Evolutionary conservation across 2,113 vertebrate species (phyloP), one percentile per base, ranked within the genome.

Genomic region (Alligator mississippiensis): DNA sequence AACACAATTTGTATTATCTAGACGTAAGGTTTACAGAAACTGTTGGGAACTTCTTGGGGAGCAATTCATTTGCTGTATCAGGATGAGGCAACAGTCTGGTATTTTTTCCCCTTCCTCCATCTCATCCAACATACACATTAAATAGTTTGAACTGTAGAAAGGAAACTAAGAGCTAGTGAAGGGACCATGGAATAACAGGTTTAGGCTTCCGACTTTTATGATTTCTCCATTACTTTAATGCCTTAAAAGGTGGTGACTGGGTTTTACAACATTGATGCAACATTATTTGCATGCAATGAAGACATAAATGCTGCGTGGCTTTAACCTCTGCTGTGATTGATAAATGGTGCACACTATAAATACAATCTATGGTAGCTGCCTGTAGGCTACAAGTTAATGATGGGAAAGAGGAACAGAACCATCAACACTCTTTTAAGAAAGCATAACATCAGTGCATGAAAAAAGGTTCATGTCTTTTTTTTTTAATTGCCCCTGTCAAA

Each of bases 151-250:
- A 9, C 47, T 47, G 47, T 47, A 47, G 47, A 47, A 47, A 47
- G 47, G 47, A 47, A 47, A 47, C 7, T 47, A 47, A 47, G 47
- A 47, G 47, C 47, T 47, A 47, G 47, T 7, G 47, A 76, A 2
- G 81, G 62, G 80, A 87, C 61, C 34, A 8, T 60, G 79, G 90
- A 85, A 85, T 59, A 94, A 82, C 76, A 95, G 63, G 11, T 85
- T 94, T 87, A 85, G 88, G 95, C 91, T 93, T 96, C 95, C 89
- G 74, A 89, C 5, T 2, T 80, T 94, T 89, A 68, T 92, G 15
- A 97, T 97, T 96, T 95, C 95, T 80, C 90, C 96, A 94, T 93
- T 94, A 91, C 93, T 85, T 89, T 88, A 70, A 74, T 58, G 59
- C 90, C 94, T 77, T 87, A 85, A 82, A 91, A 85, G 85, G 75